Base-by-base conservation (phyloP, 1,140 invertebrate genomes). In the Physella acuta region DNA sequence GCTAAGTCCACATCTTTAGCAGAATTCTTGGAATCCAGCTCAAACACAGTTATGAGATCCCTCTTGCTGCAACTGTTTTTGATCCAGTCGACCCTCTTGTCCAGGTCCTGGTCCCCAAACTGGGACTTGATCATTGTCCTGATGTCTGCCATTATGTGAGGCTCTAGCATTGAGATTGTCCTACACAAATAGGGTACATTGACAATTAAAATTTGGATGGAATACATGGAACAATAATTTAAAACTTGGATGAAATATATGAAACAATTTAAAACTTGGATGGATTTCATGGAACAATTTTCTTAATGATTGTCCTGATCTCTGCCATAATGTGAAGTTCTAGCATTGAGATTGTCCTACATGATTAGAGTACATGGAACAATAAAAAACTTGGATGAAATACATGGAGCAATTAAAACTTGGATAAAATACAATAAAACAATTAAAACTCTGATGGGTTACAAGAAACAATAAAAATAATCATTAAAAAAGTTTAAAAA, bases 11-110 rank as follows among this genome's bases (percentile, higher is more conserved):
- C 81, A 58, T 82, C 81, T 53, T 71, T 72, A 31, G 60, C 51
- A 17, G 75, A 74, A 14, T 74, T 73, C 5, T 66, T 63, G 11
- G 68, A 71, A 49, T 82, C 80, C 20, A 84, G 69, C 36, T 78
- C 75, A 77, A 80, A 84, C 0, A 85, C 81, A 5, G 77, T 80
- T 0, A 85, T 73, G 5, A 82, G 71, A 68, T 84, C 77, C 24
- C 70, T 73, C 17, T 80, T 78, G 17, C 74, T 60, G 8, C 83
- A 65, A 66, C 79, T 81, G 17, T 78, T 71, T 37, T 76, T 74
- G 24, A 83, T 77, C 52, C 73, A 73, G 20, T 70, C 62, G n/a
- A 79, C 64, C 3, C 66, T 24, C 26, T 71, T 56, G 1, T 66
- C 68, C 17, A 74, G 37, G 33, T 75, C 73, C 0, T 64, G 61